Percentiles rank a stretch among this genome's conserved stretches.
Conservation (phyloP, 2,113 vertebrate species). For the Haemorhous mexicanus region DNA sequence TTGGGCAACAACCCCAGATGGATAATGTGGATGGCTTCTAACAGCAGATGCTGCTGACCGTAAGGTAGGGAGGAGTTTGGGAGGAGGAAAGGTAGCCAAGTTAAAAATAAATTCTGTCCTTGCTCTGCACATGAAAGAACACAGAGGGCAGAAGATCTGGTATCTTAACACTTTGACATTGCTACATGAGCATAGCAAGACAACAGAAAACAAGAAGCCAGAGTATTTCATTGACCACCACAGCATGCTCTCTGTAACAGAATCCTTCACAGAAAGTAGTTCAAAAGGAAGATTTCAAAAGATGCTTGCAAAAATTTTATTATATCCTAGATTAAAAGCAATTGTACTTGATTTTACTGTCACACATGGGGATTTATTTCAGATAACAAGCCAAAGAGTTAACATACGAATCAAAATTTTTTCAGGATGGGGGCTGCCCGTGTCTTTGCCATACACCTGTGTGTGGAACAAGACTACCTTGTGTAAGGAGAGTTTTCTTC, state of each 20-base stretch:
- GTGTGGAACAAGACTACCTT: not conserved
- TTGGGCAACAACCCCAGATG: not conserved
- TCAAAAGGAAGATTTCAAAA: not conserved
- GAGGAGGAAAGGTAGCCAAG: not conserved
- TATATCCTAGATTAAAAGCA: not conserved
- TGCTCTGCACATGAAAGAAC: not conserved
- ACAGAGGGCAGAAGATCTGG: not conserved
- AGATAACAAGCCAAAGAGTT: not conserved
- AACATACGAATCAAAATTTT: not conserved
- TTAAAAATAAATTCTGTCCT: not conserved
- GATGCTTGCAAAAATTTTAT: not conserved
- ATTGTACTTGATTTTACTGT: not conserved
- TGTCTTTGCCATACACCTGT: not conserved
- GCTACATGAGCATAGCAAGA: not conserved
- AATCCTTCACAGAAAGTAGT: not conserved
- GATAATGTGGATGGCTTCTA: not conserved
- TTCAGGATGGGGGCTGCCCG: not conserved
- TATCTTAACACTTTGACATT: not conserved
- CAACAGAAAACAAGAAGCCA: not conserved
- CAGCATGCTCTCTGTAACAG: not conserved
- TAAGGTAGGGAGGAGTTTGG: not conserved
- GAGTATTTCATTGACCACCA: not conserved
- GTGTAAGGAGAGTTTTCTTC: not conserved
- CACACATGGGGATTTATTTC: not conserved
- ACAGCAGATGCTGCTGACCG: not conserved